A percentile compares a stretch with the other conserved stretches of the same genome.
phyloP scores from a whole-genome alignment of 2,113 vertebrate genomes.

The Dipodomys ordii region DNA sequence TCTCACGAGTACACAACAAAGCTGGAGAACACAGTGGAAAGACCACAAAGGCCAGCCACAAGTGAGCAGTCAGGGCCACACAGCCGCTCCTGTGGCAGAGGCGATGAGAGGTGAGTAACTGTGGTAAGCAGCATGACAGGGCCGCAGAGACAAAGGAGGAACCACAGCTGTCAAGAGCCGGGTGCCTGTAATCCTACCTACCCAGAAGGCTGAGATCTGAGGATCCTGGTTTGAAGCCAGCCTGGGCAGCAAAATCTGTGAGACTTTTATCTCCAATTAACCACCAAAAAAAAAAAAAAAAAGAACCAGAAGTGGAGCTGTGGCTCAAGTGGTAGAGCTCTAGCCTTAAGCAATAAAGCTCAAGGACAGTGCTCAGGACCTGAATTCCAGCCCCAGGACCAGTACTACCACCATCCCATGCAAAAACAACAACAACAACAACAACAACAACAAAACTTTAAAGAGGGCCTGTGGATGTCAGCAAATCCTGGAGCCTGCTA shows the following conservation, averaged over 20 bases:
- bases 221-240: background rate
- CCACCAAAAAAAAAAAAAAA: too few relatives aligned
- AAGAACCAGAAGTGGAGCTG: too few relatives aligned
- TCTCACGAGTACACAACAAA: background rate
- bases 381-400: too few relatives aligned
- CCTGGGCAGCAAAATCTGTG: background rate
- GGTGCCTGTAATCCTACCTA: too few relatives aligned
- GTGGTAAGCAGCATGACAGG: background rate
- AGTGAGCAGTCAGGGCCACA: background rate
- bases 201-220: background rate
- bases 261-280: too few relatives aligned
- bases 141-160: background rate
- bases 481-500: accelerated
- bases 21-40: background rate
- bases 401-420: too few relatives aligned
- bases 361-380: too few relatives aligned
- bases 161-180: background rate
- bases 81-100: background rate
- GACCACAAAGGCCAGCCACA: background rate
- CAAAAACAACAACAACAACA: background rate
- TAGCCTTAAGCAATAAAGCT: too few relatives aligned
- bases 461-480: accelerated
- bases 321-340: too few relatives aligned
- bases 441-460: background rate
- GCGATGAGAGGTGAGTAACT: background rate